These are phyloP conservation scores for Euzophera pinguis DNA, from an alignment of 2,888 invertebrate species.

Conservation along the genomic window DNA sequence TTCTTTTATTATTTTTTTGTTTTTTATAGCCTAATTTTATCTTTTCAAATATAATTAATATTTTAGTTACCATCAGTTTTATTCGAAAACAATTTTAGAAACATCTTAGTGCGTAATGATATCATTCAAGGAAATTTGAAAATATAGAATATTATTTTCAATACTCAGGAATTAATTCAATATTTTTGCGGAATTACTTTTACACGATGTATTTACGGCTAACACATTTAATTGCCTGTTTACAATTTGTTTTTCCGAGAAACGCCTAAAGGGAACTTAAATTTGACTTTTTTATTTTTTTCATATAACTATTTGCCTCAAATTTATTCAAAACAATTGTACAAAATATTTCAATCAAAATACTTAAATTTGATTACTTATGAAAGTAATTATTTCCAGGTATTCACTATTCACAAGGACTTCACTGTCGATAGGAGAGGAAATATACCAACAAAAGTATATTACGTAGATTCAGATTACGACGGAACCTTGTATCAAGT, in stretches of 20 bases:
- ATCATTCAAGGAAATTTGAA: no score
- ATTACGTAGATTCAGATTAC: conserved; percentile 77
- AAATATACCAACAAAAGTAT: conserved; percentile 55
- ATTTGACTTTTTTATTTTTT: no score
- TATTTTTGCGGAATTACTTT: neutral
- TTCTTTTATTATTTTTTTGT: no score
- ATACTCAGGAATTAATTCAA: neutral
- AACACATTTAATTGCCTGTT: neutral
- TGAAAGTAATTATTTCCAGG: conserved; percentile 44
- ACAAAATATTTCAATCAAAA: no score
- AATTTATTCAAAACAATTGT: no score
- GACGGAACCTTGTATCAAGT: conserved; percentile 82
- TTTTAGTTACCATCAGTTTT: no score
- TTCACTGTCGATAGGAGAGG: conserved; percentile 54
- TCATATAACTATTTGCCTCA: no score
- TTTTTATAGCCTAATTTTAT: no score
- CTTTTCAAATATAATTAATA: no score
- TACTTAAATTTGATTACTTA: neutral
- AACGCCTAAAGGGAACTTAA: neutral
- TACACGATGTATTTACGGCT: neutral
- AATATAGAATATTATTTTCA: no score
- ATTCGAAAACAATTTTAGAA: no score
- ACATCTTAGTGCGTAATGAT: no score
- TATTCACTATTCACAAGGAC: conserved; percentile 60
- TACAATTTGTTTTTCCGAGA: neutral